Percentiles rank a stretch among this genome's conserved stretches.
Evolutionary conservation across 2,797 vertebrate species (phyloP).

Genomic region (Potorous gilbertii): DNA sequence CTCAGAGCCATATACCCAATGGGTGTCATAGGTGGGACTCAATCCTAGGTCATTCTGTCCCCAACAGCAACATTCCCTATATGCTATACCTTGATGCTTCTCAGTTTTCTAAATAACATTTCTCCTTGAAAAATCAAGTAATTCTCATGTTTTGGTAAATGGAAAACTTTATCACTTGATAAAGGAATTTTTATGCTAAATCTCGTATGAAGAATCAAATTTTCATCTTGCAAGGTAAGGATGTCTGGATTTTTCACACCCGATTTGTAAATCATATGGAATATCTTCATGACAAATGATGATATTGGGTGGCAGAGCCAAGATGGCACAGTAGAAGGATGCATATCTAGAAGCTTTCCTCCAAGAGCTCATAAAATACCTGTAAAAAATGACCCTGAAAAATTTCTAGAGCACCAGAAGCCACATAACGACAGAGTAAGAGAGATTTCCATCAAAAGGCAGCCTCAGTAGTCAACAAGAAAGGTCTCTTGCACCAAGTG

Average conservation of each 20-base stretch:
- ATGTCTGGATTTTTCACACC: background rate
- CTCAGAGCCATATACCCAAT: background rate
- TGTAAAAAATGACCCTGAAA: too few species aligned
- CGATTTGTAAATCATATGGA: background rate
- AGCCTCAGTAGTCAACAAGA: too few species aligned
- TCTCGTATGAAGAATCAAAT: background rate
- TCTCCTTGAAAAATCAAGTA: background rate
- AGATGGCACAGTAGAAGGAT: too few species aligned
- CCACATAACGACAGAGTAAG: too few species aligned
- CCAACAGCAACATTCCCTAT: background rate
- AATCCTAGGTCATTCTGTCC: background rate
- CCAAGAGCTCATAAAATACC: too few species aligned
- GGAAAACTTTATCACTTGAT: background rate
- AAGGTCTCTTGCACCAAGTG: too few species aligned
- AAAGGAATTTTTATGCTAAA: background rate
- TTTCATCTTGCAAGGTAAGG: background rate
- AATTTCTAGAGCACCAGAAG: too few species aligned
- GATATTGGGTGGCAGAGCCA: background rate
- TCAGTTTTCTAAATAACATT: background rate
- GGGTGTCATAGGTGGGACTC: background rate
- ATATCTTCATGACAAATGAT: background rate
- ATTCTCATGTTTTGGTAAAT: background rate
- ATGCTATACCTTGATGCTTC: background rate
- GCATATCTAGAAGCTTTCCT: too few species aligned
- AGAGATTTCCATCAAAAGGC: too few species aligned